Evolutionary conservation across 2,888 invertebrate genomes (phyloP).

Genomic region (Epirrhoe tristata): DNA sequence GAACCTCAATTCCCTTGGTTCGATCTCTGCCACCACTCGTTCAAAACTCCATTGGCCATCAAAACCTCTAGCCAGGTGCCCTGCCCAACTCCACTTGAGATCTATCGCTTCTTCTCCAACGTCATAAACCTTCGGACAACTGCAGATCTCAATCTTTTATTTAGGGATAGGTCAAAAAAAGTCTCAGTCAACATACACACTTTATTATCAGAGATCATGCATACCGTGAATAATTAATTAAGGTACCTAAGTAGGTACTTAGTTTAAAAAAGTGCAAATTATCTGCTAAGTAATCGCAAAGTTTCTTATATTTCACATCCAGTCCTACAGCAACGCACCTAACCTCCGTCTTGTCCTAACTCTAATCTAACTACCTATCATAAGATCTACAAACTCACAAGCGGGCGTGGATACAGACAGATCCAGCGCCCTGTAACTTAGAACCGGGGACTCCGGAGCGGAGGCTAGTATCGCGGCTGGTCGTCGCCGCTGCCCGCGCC

Average conservation of each 20-base stretch:
- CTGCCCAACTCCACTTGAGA: no score
- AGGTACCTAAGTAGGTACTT: background rate
- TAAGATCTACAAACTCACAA: background rate
- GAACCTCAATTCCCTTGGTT: no score
- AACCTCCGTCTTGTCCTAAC: background rate
- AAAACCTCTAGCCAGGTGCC: no score
- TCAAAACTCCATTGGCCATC: no score
- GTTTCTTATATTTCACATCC: background rate
- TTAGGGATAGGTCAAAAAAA: no score
- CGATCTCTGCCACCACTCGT: no score
- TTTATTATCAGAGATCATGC: slow-evolving; percentile 23
- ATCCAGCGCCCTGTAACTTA: no score
- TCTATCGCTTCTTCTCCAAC: no score
- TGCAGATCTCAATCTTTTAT: no score
- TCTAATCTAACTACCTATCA: background rate
- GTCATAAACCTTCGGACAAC: no score
- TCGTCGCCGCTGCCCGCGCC: slow-evolving; percentile 77
- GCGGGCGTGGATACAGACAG: slow-evolving; percentile 3
- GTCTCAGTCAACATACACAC: slow-evolving; percentile 14
- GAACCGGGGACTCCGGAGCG: slow-evolving; percentile 1
- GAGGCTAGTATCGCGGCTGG: slow-evolving; percentile 39
- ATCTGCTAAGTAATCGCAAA: slow-evolving; percentile 4
- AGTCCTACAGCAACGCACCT: background rate
- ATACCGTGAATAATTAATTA: slow-evolving; percentile 8
- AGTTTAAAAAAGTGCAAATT: slow-evolving; percentile 25